Evolutionary conservation across 2,113 vertebrate genomes (phyloP).

Genomic region (Cryptoleucopteryx plumbea): DNA sequence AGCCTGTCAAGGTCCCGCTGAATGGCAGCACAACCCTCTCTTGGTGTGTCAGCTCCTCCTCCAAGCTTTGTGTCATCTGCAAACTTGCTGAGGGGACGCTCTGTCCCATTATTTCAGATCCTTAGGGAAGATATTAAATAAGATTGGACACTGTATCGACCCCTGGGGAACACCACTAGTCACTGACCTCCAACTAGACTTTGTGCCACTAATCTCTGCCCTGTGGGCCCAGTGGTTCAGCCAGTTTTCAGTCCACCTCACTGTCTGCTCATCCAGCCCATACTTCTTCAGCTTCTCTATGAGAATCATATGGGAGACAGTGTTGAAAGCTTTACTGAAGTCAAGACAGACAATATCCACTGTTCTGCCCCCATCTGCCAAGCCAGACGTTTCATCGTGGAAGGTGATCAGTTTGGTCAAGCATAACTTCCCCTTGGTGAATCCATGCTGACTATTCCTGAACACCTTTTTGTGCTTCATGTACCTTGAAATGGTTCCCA

Average conservation of each 20-base stretch:
- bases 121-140: neutral
- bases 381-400: neutral
- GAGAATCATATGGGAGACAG: neutral
- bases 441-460: neutral
- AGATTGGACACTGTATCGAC: too few species aligned
- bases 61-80: neutral
- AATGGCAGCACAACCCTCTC: neutral
- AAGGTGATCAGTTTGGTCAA: neutral
- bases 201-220: neutral
- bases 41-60: neutral
- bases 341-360: neutral
- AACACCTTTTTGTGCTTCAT: neutral
- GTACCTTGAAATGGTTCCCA: neutral
- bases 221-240: neutral
- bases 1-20: neutral
- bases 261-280: neutral
- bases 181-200: neutral
- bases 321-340: neutral
- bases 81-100: neutral
- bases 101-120: neutral
- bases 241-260: neutral
- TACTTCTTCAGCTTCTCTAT: neutral
- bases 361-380: neutral
- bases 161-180: neutral
- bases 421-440: neutral